These are phyloP conservation scores for Amaurobius ferox DNA, from an alignment of 2,888 invertebrate genomes.

Conservation along the genomic window DNA sequence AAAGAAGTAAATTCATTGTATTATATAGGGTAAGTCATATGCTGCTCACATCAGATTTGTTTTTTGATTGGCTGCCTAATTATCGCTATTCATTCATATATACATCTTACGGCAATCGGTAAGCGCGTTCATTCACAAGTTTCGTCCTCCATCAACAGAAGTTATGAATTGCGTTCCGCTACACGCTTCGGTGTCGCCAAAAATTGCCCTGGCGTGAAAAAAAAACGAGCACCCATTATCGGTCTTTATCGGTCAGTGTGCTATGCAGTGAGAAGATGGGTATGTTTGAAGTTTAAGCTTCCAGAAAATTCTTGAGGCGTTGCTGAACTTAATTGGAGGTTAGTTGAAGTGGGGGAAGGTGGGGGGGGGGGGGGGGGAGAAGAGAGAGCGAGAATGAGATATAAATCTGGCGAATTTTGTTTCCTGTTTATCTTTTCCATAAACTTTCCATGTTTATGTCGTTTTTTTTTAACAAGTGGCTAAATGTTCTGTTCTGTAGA, in stretches of 20 bases:
- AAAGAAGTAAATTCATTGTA: no score
- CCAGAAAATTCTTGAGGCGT: conserved; percentile 6
- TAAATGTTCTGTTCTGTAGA: no score
- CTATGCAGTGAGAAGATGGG: conserved; percentile 25
- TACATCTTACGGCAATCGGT: no score
- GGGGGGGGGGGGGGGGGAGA: no score
- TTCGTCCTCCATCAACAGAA: background rate
- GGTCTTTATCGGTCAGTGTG: conserved; percentile 62
- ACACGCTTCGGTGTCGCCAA: conserved; percentile 62
- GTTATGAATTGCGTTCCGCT: conserved; percentile 48
- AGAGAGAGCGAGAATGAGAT: no score
- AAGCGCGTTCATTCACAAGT: background rate
- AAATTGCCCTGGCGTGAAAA: conserved; percentile 50
- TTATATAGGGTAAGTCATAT: no score
- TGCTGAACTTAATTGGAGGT: background rate
- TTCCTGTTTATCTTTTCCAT: background rate
- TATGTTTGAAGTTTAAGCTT: background rate
- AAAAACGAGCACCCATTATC: background rate
- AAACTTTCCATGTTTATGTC: no score
- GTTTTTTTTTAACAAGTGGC: no score
- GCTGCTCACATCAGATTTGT: no score
- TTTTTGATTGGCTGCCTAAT: no score
- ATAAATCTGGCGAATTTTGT: background rate
- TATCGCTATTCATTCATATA: no score
- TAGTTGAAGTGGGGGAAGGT: no score